Percentiles rank a stretch among this genome's conserved stretches.
phyloP scores from a whole-genome alignment of 2,888 invertebrate species.

The Griposia aprilina region DNA sequence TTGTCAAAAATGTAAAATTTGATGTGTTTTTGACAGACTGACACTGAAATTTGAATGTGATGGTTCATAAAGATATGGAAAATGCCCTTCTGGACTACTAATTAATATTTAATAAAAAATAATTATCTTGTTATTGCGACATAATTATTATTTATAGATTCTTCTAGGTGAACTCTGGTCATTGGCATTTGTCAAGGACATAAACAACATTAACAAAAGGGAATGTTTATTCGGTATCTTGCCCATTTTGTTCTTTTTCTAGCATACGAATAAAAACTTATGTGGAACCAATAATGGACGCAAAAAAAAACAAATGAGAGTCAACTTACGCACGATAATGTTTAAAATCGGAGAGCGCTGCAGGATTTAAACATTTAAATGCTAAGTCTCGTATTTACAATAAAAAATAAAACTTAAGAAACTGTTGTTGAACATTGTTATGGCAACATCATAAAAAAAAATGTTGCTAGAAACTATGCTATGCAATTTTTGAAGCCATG shows the following conservation, averaged over 20 bases:
- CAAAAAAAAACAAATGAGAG: not conserved
- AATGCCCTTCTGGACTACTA: no score
- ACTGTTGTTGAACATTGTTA: not conserved
- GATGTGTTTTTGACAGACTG: no score
- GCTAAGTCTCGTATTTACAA: not conserved
- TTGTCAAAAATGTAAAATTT: not conserved
- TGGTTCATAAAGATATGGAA: not conserved
- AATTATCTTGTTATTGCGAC: not conserved
- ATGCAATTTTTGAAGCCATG: no score
- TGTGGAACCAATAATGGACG: no score
- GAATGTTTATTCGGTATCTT: not conserved
- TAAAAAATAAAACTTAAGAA: not conserved
- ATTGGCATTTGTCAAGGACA: constrained; percentile 11
- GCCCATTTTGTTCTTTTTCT: not conserved
- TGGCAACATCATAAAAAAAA: no score
- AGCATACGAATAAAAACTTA: not conserved
- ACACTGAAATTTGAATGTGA: not conserved
- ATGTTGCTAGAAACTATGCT: no score
- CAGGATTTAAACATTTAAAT: not conserved
- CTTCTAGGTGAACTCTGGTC: not conserved
- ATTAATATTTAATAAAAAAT: not conserved
- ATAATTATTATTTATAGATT: not conserved
- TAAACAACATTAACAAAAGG: not conserved
- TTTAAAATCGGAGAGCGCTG: not conserved
- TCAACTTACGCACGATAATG: not conserved